A percentile compares a stretch with the other conserved stretches of the same genome.
Conservation (phyloP, 2,797 vertebrate species). For the Tolypeutes matacus region DNA sequence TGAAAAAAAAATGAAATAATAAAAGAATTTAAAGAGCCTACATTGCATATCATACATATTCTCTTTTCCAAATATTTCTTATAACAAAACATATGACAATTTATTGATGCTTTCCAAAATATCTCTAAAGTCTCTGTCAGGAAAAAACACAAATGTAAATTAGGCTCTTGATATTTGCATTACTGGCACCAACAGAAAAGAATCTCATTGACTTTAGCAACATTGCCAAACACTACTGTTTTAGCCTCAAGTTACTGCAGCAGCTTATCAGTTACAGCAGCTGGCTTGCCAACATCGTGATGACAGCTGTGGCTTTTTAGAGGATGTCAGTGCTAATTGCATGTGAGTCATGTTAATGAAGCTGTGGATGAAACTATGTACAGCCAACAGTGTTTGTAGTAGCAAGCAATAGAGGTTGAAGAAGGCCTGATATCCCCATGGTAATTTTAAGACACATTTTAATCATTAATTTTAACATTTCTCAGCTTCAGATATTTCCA, state of each 20-base stretch:
- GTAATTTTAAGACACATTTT: conserved; percentile 28
- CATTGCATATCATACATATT: not conserved
- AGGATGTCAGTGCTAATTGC: not conserved
- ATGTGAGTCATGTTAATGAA: not conserved
- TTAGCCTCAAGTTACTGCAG: not conserved
- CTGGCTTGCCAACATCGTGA: not conserved
- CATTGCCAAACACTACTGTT: not conserved
- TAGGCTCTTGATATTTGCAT: not conserved
- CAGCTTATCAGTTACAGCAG: not conserved
- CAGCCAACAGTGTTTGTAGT: not conserved
- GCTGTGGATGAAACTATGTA: not conserved
- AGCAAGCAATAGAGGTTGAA: not conserved
- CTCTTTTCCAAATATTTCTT: conserved; percentile 43
- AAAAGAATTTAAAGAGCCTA: not conserved
- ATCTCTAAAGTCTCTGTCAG: not conserved
- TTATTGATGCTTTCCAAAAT: not conserved
- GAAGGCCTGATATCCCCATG: not conserved
- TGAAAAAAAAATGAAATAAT: too few relatives aligned
- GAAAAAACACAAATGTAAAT: not conserved
- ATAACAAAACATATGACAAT: not conserved
- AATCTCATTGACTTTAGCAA: not conserved
- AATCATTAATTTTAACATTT: not conserved
- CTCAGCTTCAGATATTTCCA: conserved; percentile 17
- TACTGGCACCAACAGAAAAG: not conserved
- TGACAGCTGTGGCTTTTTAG: not conserved